Evolutionary conservation across 1,140 invertebrate species (phyloP), one percentile per base, ranked within the genome.

Genomic region (Polypedilum vanderplanki): DNA sequence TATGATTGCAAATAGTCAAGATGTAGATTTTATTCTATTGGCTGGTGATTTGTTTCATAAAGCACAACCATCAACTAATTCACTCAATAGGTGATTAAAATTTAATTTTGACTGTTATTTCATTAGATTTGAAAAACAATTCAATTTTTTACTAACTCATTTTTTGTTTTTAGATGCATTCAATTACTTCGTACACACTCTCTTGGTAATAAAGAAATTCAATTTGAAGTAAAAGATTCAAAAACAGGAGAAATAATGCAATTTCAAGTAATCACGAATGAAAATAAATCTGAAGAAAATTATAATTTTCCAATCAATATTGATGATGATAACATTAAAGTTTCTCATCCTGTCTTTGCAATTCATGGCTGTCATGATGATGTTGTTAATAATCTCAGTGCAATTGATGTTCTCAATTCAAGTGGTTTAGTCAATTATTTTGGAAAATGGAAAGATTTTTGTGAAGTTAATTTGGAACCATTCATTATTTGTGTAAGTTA

Each of bases 321-420:
- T 84, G 91, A 97, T 84, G 96, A 99, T 87, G 90, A 91, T 7
- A 98, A 99, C 84, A 82, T 99, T 1, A 98, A 98, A 82, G 86
- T 98, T 77, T 88, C 89, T 33, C 90, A 97, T 80, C 96, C 94
- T 41, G 85, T 97, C 73, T 94, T 97, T 80, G 92, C 91, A 74
- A 94, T 97, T 80, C 95, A 95, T 85, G 97, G 96, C 77, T 99
- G 98, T 84, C 96, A 97, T 83, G 96, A 99, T 85, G 97, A 99
- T 85, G 95, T 97, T 57, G 92, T 84, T 75, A 82, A 80, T 0
- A 77, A 79, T 9, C 75, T 87, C 0, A 87, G 86, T 79, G 89
- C 92, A 0, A 83, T 99, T 67, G 96, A 99, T 84, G 82, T 97
- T 76, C 81, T 99, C 1, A 90, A 93, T 76, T 88, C 89, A 40